These are phyloP conservation scores for Phoenicopterus ruber DNA, from an alignment of 2,113 vertebrate species.

Conservation along the genomic window DNA sequence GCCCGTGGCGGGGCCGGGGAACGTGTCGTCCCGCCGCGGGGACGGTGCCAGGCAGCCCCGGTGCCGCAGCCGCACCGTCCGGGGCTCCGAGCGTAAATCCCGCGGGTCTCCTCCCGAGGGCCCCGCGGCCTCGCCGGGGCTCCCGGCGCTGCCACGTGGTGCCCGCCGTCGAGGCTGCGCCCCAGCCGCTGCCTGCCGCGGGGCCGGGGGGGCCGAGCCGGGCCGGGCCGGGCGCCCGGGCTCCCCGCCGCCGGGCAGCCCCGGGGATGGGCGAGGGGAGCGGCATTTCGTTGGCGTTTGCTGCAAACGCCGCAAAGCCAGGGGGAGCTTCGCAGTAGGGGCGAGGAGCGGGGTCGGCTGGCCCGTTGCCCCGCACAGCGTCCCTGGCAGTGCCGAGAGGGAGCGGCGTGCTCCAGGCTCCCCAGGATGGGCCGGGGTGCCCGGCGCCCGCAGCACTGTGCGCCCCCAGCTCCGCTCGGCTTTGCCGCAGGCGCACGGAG, in stretches of 20 bases:
- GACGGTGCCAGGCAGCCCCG: background rate
- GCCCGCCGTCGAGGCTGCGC: background rate
- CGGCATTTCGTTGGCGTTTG: background rate
- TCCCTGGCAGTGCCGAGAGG: background rate
- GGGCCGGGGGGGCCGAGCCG: background rate
- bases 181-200: background rate
- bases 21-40: rapidly evolving
- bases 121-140: background rate
- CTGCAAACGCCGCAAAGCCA: background rate
- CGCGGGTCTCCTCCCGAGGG: background rate
- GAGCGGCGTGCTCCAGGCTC: background rate
- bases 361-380: background rate
- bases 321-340: background rate
- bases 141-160: background rate
- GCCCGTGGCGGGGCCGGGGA: background rate
- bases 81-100: background rate
- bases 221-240: background rate
- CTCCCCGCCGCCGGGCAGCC: background rate
- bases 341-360: background rate
- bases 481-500: background rate
- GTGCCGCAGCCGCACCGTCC: background rate
- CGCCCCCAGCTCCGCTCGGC: too few species aligned
- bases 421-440: background rate
- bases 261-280: background rate
- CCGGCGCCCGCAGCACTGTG: background rate